Evolutionary conservation across 2,888 invertebrate genomes (phyloP).

Genomic region (Monoplex corrugatus): DNA sequence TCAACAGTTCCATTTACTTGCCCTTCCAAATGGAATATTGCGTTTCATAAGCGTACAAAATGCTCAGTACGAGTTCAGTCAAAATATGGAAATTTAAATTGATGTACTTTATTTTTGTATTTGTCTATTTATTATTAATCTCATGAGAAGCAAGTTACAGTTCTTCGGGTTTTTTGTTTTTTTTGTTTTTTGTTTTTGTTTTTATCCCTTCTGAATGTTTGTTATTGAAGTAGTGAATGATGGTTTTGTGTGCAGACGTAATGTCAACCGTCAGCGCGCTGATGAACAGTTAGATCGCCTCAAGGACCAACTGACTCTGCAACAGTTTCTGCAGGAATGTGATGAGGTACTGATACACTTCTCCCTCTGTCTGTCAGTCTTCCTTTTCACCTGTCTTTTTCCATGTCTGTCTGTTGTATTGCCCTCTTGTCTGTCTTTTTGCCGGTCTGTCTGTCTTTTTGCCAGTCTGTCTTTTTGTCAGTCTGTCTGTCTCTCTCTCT

Average conservation of each 20-base stretch:
- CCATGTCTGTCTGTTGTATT: not conserved
- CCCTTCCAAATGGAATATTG: no score
- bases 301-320: conserved; percentile 95
- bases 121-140: no score
- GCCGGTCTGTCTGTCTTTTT: not conserved
- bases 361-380: not conserved
- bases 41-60: no score
- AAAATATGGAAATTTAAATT: no score
- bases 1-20: no score
- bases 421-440: not conserved
- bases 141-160: no score
- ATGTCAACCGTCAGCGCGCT: conserved; percentile 94
- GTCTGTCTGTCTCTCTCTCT: no score
- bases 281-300: conserved; percentile 94
- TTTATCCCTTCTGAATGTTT: not conserved
- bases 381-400: not conserved
- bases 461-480: not conserved
- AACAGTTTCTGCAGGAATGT: conserved; percentile 91
- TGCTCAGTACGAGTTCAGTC: no score
- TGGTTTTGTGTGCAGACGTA: conserved; percentile 84
- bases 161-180: not conserved
- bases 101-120: no score
- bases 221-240: no score
- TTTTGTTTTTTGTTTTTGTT: not conserved
- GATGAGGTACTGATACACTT: conserved; percentile 79